Evolutionary conservation across 2,797 vertebrate genomes (phyloP), one percentile per base, ranked within the genome.

Genomic region (Smutsia gigantea): DNA sequence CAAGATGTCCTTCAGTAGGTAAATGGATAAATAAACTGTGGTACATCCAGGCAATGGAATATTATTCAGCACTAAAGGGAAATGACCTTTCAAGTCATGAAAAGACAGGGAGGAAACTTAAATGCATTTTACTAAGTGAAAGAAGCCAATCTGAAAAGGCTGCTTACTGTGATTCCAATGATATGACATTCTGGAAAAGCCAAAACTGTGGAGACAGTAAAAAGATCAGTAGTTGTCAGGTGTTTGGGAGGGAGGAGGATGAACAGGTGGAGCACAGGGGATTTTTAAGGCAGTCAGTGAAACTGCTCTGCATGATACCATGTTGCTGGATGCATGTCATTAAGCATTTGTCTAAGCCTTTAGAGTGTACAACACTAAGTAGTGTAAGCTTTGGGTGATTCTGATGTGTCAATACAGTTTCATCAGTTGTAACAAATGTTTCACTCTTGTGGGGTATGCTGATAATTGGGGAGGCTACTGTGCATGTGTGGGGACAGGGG

Each of bases 391-490:
- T 31, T 3, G 18, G 72, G 46, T 23, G 59, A 31, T 39, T 51
- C 72, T 42, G 27, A 12, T 66, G 61, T n/a, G 34, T 23, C 34
- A 31, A 25, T 5, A 12, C 4, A 23, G 14, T 46, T n/a, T n/a
- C 74, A 4, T 69, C 25, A 7, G 0, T 25, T 5, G 19, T 53
- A 53, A 53, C 46, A 42, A 23, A 78, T 23, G 61, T 7, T 4
- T 34, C 11, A 1, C 23, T 27, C 61, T 4, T 0, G 21, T 18
- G 27, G 61, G 37, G 46, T 34, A 53, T 42, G 72, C 42, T n/a
- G 61, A 0, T 42, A 15, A 25, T n/a, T 1, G 61, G 1, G 1
- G 17, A 39, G 46, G 59, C 4, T 31, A 29, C 46, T 46, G 10
- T 17, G 18, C 7, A 0, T 15, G 72, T 77, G 39, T n/a, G 25